phyloP scores from a whole-genome alignment of 2,888 invertebrate species.

The Lepidonotus clava region DNA sequence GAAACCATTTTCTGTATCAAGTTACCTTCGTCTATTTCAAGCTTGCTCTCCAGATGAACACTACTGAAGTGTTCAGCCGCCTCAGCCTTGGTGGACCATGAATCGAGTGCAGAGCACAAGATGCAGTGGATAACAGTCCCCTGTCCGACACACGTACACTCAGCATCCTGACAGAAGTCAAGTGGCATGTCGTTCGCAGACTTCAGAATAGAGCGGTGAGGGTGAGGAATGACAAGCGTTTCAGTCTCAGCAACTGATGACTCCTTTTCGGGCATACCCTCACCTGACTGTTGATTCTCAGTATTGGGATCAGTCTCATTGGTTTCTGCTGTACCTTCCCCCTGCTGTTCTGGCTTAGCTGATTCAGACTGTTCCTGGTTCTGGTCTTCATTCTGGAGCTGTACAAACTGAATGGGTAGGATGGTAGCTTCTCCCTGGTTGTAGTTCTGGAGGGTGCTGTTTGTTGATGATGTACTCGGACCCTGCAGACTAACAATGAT shows the following conservation, averaged over 20 bases:
- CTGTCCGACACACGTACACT: too few species aligned
- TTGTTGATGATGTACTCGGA: not conserved
- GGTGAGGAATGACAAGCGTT: not conserved
- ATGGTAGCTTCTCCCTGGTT: not conserved
- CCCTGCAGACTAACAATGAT: not conserved
- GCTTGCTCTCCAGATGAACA: not conserved
- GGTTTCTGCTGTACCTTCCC: not conserved
- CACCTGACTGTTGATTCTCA: not conserved
- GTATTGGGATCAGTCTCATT: not conserved
- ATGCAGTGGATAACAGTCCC: too few species aligned
- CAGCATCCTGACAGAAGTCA: not conserved
- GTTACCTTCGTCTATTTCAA: slow-evolving; percentile 3
- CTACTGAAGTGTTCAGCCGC: not conserved
- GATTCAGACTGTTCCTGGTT: not conserved
- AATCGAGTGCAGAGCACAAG: not conserved
- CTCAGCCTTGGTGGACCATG: not conserved
- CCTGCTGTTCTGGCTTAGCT: not conserved
- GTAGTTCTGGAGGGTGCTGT: not conserved
- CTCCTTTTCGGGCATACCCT: not conserved
- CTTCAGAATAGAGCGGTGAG: not conserved
- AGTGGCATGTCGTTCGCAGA: not conserved
- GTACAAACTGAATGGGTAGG: not conserved
- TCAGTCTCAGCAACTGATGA: not conserved
- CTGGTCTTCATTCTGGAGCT: not conserved
- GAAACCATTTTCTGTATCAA: too few species aligned